These are phyloP conservation scores for Cyrtorhinus lividipennis DNA, from an alignment of 1,140 invertebrate genomes.

Conservation along the genomic window DNA sequence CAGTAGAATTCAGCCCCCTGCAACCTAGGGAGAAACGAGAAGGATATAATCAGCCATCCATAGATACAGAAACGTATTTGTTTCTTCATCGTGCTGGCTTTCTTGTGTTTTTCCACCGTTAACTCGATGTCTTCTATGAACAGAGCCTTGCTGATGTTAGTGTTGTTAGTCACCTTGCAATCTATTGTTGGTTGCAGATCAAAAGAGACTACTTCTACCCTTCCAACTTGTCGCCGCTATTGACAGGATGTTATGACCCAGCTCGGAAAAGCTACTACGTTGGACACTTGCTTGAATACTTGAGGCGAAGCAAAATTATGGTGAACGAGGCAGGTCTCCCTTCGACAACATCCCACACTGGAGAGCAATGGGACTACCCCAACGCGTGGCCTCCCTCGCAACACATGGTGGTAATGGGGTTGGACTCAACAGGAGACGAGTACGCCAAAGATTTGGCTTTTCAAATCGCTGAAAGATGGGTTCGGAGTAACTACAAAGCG, in stretches of 20 bases:
- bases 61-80: too few relatives aligned
- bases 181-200: background rate
- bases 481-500: conserved; percentile 64
- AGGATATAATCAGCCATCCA: too few relatives aligned
- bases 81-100: too few relatives aligned
- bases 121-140: too few relatives aligned
- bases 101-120: too few relatives aligned
- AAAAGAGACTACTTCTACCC: conserved; percentile 71
- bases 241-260: conserved; percentile 57
- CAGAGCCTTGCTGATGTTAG: too few relatives aligned
- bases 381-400: conserved; percentile 88
- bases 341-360: conserved; percentile 59
- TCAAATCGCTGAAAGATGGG: conserved; percentile 63
- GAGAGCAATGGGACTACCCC: conserved; percentile 90
- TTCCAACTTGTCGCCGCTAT: conserved; percentile 71
- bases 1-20: too few relatives aligned
- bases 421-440: conserved; percentile 48
- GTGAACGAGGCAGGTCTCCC: conserved; percentile 59
- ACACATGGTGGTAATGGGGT: conserved; percentile 60
- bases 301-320: conserved; percentile 51
- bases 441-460: conserved; percentile 54
- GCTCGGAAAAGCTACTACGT: conserved; percentile 49
- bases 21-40: too few relatives aligned
- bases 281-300: conserved; percentile 42
- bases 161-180: too few relatives aligned